These are phyloP conservation scores for Leptonema lineaticorne DNA, from an alignment of 1,140 invertebrate species.

Conservation along the genomic window DNA sequence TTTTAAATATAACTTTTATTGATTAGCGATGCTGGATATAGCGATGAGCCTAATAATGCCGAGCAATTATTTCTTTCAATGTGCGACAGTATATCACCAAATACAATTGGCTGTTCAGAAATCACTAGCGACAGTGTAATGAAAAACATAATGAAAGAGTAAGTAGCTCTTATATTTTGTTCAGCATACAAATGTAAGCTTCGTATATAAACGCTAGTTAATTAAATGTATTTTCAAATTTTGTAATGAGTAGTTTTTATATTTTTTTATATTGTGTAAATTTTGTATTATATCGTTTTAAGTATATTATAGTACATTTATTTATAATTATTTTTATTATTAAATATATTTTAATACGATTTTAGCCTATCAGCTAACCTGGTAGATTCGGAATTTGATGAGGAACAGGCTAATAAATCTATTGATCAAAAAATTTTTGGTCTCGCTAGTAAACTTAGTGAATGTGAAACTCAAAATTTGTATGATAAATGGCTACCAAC, in stretches of 20 bases:
- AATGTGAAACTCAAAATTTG: neutral
- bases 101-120: neutral
- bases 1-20: too few species aligned
- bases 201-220: too few species aligned
- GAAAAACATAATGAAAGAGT: neutral
- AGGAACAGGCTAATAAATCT: neutral
- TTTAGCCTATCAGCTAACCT: neutral
- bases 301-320: neutral
- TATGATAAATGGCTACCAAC: neutral
- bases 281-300: too few species aligned
- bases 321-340: neutral
- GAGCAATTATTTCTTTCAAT: constrained; percentile 29
- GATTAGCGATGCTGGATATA: neutral
- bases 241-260: too few species aligned
- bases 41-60: constrained; percentile 13
- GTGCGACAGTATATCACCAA: constrained; percentile 19
- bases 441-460: neutral
- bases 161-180: neutral
- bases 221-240: too few species aligned
- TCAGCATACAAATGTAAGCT: too few species aligned
- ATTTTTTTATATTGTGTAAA: too few species aligned
- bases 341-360: neutral
- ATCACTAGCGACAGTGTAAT: neutral
- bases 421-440: constrained; percentile 11
- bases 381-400: neutral